phyloP scores from a whole-genome alignment of 2,888 invertebrate species.

The Aromia moschata region DNA sequence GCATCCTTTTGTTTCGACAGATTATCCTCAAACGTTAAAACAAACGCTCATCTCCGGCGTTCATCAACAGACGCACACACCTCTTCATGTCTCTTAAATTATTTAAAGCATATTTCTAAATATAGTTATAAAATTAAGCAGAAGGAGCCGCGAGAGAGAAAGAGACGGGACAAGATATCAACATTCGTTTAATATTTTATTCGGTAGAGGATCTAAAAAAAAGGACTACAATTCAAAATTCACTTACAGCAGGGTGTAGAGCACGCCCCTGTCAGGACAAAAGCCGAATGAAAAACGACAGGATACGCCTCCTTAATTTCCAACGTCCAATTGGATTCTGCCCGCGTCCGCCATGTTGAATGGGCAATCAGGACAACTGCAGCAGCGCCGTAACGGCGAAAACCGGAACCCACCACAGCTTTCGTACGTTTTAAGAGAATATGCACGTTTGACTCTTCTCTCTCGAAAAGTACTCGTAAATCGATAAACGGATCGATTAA shows the following conservation, averaged over 20 bases:
- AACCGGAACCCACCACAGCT: slow-evolving; percentile 55
- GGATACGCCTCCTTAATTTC: slow-evolving; percentile 48
- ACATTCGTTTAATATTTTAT: slow-evolving; percentile 60
- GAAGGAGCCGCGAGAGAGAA: slow-evolving; percentile 32
- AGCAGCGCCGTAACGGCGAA: slow-evolving; percentile 55
- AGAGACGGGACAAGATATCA: slow-evolving; percentile 51
- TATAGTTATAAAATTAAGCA: slow-evolving; percentile 50
- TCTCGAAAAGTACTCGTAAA: slow-evolving; percentile 56
- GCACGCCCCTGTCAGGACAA: slow-evolving; percentile 39
- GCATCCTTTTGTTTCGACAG: slow-evolving; percentile 17
- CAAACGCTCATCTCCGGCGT: slow-evolving; percentile 36
- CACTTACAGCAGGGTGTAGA: slow-evolving; percentile 43
- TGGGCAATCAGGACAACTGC: slow-evolving; percentile 44
- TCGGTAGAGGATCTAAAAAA: slow-evolving; percentile 51
- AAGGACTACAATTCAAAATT: slow-evolving; percentile 50
- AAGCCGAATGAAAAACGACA: slow-evolving; percentile 40
- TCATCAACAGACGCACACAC: slow-evolving; percentile 32
- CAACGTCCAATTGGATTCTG: slow-evolving; percentile 48
- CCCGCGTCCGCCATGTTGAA: slow-evolving; percentile 58
- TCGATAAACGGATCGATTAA: slow-evolving; percentile 54
- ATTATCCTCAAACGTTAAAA: slow-evolving; percentile 34
- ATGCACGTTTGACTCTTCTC: slow-evolving; percentile 54
- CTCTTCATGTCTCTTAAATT: slow-evolving; percentile 41
- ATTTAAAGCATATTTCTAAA: slow-evolving; percentile 47
- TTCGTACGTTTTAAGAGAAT: slow-evolving; percentile 51